These are phyloP conservation scores for Callopanchax toddi DNA, from an alignment of 2,113 vertebrate genomes.

Conservation along the genomic window DNA sequence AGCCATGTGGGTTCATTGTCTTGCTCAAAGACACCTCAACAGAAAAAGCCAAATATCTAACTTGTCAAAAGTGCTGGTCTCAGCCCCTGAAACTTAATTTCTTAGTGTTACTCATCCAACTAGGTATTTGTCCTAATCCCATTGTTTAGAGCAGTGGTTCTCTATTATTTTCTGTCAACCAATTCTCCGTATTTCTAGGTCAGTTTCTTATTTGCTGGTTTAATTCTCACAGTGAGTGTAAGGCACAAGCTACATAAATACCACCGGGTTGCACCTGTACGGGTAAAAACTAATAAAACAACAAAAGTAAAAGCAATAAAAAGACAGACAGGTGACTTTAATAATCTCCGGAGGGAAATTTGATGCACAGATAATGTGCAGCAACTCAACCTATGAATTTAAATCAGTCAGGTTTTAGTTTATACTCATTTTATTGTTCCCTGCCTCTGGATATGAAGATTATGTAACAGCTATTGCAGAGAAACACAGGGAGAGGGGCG, in stretches of 20 bases:
- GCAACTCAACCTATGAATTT: not conserved
- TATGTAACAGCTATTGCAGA: not conserved
- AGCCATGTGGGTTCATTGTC: constrained; percentile 7
- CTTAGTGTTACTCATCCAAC: not conserved
- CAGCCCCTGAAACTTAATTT: not conserved
- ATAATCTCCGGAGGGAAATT: not conserved
- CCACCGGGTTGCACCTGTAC: not conserved
- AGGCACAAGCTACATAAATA: not conserved
- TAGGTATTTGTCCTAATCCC: no score
- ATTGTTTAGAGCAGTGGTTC: not conserved
- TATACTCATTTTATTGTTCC: not conserved
- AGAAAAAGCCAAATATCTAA: constrained; percentile 7
- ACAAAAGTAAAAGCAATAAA: not conserved
- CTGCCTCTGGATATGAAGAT: not conserved
- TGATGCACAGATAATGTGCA: not conserved
- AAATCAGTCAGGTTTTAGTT: not conserved
- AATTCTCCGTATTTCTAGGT: no score
- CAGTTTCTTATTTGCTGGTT: no score
- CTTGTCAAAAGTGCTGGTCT: not conserved
- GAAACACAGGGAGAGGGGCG: not conserved
- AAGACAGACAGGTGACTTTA: not conserved
- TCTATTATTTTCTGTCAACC: no score
- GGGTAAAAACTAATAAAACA: not conserved
- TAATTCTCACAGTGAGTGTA: not conserved
- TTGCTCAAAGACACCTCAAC: constrained; percentile 42